These are phyloP conservation scores for Numida meleagris DNA, from an alignment of 2,113 vertebrate species.

Conservation along the genomic window DNA sequence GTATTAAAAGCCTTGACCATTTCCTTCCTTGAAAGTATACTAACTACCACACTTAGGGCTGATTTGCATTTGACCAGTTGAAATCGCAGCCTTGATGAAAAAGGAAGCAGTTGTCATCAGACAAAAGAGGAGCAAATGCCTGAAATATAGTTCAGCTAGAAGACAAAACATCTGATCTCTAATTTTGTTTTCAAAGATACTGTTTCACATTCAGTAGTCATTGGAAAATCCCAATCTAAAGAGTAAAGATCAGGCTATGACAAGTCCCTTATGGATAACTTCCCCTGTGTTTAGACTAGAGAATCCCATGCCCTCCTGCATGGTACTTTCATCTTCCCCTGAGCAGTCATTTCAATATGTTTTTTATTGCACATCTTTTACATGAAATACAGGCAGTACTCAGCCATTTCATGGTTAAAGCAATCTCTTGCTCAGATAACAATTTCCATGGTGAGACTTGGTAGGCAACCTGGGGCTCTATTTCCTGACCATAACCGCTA, in stretches of 20 bases:
- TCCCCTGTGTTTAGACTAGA: not conserved
- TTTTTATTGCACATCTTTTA: not conserved
- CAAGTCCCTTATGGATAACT: not conserved
- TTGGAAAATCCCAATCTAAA: not conserved
- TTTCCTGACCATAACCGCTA: not conserved
- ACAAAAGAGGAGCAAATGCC: not conserved
- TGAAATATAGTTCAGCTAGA: not conserved
- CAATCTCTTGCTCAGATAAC: not conserved
- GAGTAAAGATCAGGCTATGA: not conserved
- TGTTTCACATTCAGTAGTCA: not conserved
- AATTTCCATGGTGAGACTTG: not conserved
- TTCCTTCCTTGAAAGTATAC: not conserved
- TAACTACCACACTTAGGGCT: not conserved
- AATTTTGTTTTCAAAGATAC: not conserved
- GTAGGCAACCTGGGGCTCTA: not conserved
- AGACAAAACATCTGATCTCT: not conserved
- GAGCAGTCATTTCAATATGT: not conserved
- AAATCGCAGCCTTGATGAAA: not conserved
- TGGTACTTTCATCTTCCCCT: fast-evolving
- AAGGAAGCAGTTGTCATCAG: not conserved
- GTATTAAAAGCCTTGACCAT: not conserved
- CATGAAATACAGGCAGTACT: not conserved
- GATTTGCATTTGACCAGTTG: not conserved
- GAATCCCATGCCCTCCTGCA: not conserved
- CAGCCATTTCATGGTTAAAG: not conserved